A percentile compares a stretch with the other conserved stretches of the same genome.
Conservation (phyloP, 2,888 invertebrate species). For the Apamea epomidion region DNA sequence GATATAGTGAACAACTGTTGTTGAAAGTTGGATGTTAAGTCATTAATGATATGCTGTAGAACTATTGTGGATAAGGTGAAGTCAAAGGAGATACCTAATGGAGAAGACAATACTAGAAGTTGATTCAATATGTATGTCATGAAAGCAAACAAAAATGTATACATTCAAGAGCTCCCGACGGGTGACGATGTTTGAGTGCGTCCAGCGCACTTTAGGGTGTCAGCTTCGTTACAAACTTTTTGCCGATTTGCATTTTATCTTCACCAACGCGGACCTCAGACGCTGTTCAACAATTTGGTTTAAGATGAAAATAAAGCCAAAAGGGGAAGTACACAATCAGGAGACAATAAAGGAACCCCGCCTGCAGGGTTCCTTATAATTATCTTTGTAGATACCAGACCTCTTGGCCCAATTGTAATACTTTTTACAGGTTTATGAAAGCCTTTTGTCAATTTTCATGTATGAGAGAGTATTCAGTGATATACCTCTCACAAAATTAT, state of each 20-base stretch:
- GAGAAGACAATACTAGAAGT: background rate
- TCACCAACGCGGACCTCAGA: background rate
- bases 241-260: background rate
- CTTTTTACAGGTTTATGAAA: background rate
- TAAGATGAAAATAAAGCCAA: background rate
- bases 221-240: background rate
- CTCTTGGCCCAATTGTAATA: slow-evolving; percentile 11
- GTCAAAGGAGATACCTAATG: background rate
- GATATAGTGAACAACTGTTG: slow-evolving; percentile 7
- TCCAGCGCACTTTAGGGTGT: background rate
- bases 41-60: slow-evolving; percentile 10
- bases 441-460: background rate
- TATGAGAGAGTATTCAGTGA: background rate
- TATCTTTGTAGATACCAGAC: slow-evolving; percentile 32
- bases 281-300: background rate
- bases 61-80: background rate
- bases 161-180: background rate
- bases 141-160: background rate
- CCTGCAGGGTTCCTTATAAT: slow-evolving; percentile 32
- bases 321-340: slow-evolving; percentile 2
- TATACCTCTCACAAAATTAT: background rate
- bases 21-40: slow-evolving; percentile 18
- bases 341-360: slow-evolving; percentile 14
- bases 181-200: background rate
- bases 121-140: no score